Evolutionary conservation across 1,140 invertebrate genomes (phyloP).

Genomic region (Rhyacophila brunnea): DNA sequence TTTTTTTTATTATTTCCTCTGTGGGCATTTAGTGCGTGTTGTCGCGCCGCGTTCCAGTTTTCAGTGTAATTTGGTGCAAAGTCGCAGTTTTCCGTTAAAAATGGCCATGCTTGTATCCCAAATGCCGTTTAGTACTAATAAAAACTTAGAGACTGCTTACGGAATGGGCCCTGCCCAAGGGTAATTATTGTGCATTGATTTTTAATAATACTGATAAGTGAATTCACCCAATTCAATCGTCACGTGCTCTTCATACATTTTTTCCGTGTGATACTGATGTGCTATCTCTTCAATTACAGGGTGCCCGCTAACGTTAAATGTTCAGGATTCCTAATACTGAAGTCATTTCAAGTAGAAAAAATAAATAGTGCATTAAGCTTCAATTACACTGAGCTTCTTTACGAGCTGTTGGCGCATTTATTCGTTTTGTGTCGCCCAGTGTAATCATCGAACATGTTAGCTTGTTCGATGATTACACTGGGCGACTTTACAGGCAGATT

Average conservation of each 20-base stretch:
- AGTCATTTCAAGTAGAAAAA: not conserved
- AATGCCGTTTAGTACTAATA: conserved; percentile 24
- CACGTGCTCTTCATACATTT: not conserved
- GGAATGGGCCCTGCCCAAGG: conserved; percentile 8
- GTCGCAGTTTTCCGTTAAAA: conserved; percentile 5
- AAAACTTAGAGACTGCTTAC: conserved; percentile 28
- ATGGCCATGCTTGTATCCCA: conserved; percentile 23
- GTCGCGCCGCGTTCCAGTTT: too few relatives aligned
- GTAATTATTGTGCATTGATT: conserved; percentile 6
- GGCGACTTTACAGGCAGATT: too few relatives aligned
- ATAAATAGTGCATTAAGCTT: not conserved
- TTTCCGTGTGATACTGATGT: not conserved
- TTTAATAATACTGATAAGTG: not conserved
- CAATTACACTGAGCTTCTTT: too few relatives aligned
- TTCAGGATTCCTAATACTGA: not conserved
- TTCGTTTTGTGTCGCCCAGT: too few relatives aligned
- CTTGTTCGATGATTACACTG: too few relatives aligned
- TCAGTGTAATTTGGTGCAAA: too few relatives aligned
- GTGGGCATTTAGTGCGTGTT: conserved; percentile 3
- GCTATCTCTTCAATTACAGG: not conserved
- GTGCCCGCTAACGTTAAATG: not conserved
- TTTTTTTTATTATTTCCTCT: conserved; percentile 10
- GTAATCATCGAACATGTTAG: too few relatives aligned
- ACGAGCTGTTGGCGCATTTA: too few relatives aligned
- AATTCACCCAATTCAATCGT: not conserved